Base-by-base conservation (phyloP, 2,797 vertebrate genomes). In the Emys orbicularis region DNA sequence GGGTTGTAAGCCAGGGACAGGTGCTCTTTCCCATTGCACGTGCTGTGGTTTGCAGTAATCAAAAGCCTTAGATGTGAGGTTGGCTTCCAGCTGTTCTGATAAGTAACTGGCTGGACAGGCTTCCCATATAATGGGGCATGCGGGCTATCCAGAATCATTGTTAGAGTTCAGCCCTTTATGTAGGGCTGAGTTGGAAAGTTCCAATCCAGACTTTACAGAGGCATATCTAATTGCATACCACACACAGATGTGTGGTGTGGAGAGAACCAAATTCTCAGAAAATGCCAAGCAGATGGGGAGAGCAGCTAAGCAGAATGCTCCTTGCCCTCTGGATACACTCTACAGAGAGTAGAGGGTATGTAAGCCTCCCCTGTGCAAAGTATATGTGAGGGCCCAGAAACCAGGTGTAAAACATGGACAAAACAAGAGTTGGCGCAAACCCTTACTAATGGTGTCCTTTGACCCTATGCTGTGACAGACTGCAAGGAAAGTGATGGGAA, bases 401-500 rank as follows among this genome's bases (percentile, higher is more conserved):
- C 6, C 18, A 77, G 53, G 12, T 72, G 31, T 87, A 93, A 88
- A 91, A 21, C 61, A 57, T 2, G 8, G 65, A 12, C 52, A 91
- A 83, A 21, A 52, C 2, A 74, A 52, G 31, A 91, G 29, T 44
- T 90, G 41, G 31, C 80, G 50, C 0, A 57, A n/a, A n/a, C 65
- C 29, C 41, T 90, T 54, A 56, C 25, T 83, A 65, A 49, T 34
- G 16, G 10, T 8, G 44, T 86, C 25, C 29, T 89, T 57, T 86
- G 16, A 37, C 41, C 52, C 68, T 25, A 52, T 31, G 49, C 27
- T 44, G 12, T 21, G 56, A n/a, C 61, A 82, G 9, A 9, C 56
- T 88, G 50, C 41, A 54, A 50, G 80, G 86, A 88, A 93, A 90
- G 50, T 37, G 11, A 82, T 34, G 54, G 84, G 52, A 85, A 87